These are phyloP conservation scores for Lampris megalopsis DNA, from an alignment of 2,113 vertebrate genomes.

Conservation along the genomic window DNA sequence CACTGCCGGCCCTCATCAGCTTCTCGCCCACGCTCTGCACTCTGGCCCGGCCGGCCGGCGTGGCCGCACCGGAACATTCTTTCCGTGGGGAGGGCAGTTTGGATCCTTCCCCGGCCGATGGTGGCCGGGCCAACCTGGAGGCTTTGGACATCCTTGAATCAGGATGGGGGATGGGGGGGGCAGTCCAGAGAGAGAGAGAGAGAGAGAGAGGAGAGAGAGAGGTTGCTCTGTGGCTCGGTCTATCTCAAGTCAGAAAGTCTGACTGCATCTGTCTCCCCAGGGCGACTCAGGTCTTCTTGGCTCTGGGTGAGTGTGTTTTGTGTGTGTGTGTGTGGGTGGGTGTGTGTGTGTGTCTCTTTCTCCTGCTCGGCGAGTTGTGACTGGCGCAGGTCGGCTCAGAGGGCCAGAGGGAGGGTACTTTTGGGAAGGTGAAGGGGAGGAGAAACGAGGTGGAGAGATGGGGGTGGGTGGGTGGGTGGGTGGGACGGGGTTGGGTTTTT, in stretches of 20 bases:
- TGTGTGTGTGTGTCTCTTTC: conserved; percentile 50
- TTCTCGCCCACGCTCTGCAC: conserved; percentile 89
- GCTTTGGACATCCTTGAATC: conserved; percentile 88
- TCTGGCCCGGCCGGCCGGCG: conserved; percentile 69
- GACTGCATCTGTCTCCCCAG: conserved; percentile 45
- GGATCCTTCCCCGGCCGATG: conserved; percentile 79
- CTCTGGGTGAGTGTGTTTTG: conserved; percentile 13
- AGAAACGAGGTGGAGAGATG: conserved; percentile 26
- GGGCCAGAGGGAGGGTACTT: conserved; percentile 66
- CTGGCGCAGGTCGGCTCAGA: conserved; percentile 75
- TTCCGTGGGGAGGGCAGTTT: conserved; percentile 86
- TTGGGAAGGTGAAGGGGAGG: conserved; percentile 67
- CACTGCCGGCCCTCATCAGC: conserved; percentile 87
- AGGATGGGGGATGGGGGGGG: no score
- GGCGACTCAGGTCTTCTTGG: conserved; percentile 47
- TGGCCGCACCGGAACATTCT: conserved; percentile 82
- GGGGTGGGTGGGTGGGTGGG: conserved; percentile 36
- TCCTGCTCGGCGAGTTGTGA: conserved; percentile 70
- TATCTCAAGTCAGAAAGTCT: conserved; percentile 44
- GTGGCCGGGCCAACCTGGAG: conserved; percentile 88
- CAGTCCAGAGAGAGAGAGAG: no score
- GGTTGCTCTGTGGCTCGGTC: conserved; percentile 39
- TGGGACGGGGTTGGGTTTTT: no score
- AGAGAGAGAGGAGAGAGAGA: no score
- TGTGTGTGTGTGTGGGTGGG: conserved; percentile 21